These are phyloP conservation scores for Mormyrus proboscirostris DNA, from an alignment of 2,797 vertebrate species.

Conservation along the genomic window DNA sequence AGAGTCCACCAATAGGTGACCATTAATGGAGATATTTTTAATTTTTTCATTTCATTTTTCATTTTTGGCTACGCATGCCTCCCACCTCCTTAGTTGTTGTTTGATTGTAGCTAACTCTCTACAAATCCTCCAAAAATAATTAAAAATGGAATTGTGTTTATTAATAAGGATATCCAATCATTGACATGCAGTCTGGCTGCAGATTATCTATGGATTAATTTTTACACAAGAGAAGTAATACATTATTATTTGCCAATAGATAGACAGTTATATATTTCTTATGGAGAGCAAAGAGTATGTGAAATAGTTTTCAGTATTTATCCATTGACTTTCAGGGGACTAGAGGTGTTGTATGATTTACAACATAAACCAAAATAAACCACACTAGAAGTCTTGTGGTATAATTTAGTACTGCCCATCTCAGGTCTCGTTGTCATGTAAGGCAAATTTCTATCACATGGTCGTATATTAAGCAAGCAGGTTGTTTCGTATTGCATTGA, in stretches of 20 bases:
- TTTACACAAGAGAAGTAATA: neutral
- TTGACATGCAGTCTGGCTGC: neutral
- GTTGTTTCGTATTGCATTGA: neutral
- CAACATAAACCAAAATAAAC: neutral
- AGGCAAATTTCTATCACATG: neutral
- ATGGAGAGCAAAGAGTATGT: neutral
- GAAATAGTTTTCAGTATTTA: neutral
- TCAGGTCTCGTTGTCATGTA: neutral
- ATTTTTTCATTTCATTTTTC: neutral
- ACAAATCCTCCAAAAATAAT: neutral
- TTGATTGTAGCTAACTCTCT: neutral
- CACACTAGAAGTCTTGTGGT: neutral
- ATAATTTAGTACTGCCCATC: neutral
- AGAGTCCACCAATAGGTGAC: neutral
- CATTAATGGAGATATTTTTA: neutral
- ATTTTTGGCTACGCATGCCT: neutral
- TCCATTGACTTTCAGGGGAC: neutral
- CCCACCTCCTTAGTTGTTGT: neutral
- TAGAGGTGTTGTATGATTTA: neutral
- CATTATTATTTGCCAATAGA: neutral
- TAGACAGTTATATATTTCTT: neutral
- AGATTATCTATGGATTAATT: neutral
- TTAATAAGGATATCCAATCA: neutral
- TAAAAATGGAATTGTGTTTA: neutral
- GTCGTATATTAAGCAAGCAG: neutral